Evolutionary conservation across 2,113 vertebrate species (phyloP).

Genomic region (Oncorhynchus clarkii): DNA sequence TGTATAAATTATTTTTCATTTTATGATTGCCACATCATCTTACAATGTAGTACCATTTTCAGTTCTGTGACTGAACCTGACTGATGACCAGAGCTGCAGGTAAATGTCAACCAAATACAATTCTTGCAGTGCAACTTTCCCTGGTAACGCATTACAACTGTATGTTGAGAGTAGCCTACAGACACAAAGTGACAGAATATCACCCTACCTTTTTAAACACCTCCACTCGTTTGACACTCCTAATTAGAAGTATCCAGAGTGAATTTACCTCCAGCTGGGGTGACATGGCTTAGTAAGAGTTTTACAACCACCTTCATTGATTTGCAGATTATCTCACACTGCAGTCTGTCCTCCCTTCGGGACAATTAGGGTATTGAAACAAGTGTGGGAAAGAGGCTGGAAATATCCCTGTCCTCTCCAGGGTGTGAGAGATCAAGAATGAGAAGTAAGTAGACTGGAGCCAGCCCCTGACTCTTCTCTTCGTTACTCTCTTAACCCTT

Average conservation of each 20-base stretch:
- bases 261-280: constrained; percentile 88
- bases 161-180: neutral
- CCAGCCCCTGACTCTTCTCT: neutral
- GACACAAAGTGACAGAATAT: constrained; percentile 1
- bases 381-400: constrained; percentile 81
- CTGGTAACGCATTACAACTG: neutral
- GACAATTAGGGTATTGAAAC: constrained; percentile 70
- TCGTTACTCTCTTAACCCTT: constrained; percentile 3
- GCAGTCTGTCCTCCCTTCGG: constrained; percentile 74
- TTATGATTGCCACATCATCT: too few species aligned
- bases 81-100: neutral
- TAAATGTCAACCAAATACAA: neutral
- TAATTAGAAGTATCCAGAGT: constrained; percentile 56
- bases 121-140: neutral
- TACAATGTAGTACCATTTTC: neutral
- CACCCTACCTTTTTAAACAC: neutral
- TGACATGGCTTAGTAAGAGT: constrained; percentile 84
- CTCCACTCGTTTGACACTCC: constrained; percentile 1
- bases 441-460: neutral
- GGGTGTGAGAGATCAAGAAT: constrained; percentile 5
- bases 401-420: constrained; percentile 65
- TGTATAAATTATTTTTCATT: too few species aligned
- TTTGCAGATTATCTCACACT: constrained; percentile 84
- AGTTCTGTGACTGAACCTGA: neutral
- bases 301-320: constrained; percentile 86